Evolutionary conservation across 2,888 invertebrate species (phyloP), one percentile per base, ranked within the genome.

Genomic region (Sussaba pulchella): DNA sequence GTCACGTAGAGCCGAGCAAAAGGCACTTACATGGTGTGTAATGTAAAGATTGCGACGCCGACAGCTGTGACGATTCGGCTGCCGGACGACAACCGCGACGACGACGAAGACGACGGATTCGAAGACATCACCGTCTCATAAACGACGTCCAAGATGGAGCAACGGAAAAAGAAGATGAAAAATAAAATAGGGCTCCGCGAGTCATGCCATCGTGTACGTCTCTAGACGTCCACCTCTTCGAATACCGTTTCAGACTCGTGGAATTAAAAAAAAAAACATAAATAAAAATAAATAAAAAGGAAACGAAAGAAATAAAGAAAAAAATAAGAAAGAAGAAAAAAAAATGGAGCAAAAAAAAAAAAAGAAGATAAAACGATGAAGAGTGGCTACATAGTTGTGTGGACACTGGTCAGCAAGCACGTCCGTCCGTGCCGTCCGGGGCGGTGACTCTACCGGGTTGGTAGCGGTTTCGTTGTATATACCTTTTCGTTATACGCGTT

Each of bases 341-440:
- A 41, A 52, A 31, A 24, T n/a, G n/a, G n/a, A n/a, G n/a, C n/a
- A n/a, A 43, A 39, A 17, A 47, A 47, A 17, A 31, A 57, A n/a
- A 50, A 71, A 71, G 26, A 31, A 41, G 26, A 52, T 19, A 24
- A 50, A 66, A 24, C 26, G 14, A 10, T 24, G 21, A 52, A 24
- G 19, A 31, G 4, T 54, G 63, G 52, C n/a, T n/a, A n/a, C 64
- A 54, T 43, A 63, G 63, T 64, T 41, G 17, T 73, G 73, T 73
- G 73, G 73, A 64, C 63, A 73, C 64, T 73, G 64, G 41, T 64
- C 24, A 64, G 54, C 64, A 41, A 72, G 63, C 61, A 72, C 73
- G 64, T 73, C 39, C 64, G 64, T 64, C 31, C 54, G 54, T 73
- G 64, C 64, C 73, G 69, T 54, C 24, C 67, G 17, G n/a, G 17